A percentile compares a stretch with the other conserved stretches of the same genome.
Conservation (phyloP, 2,888 invertebrate species). For the Podabrus alpinus region DNA sequence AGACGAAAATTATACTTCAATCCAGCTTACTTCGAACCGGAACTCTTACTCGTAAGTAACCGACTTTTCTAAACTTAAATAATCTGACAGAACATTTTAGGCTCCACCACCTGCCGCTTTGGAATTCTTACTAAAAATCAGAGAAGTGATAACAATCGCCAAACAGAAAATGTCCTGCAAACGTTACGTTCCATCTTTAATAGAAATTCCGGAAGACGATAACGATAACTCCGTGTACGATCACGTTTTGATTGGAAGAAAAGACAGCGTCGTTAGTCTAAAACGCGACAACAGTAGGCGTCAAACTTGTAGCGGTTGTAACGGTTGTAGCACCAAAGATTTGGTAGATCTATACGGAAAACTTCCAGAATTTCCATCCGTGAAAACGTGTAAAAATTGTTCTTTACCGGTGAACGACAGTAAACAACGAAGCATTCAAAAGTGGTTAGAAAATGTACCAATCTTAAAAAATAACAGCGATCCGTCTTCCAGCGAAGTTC, state of each 20-base stretch:
- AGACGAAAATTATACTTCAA: constrained; percentile 85
- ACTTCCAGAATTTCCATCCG: constrained; percentile 56
- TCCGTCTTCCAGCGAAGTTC: constrained; percentile 6
- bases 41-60: constrained; percentile 74
- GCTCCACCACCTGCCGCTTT: constrained; percentile 89
- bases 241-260: constrained; percentile 54
- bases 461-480: constrained; percentile 39
- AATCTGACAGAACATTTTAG: constrained; percentile 53
- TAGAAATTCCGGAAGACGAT: constrained; percentile 83
- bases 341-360: constrained; percentile 47
- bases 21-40: constrained; percentile 89
- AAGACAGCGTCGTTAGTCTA: constrained; percentile 62
- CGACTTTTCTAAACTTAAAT: neutral
- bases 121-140: constrained; percentile 85
- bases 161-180: constrained; percentile 86
- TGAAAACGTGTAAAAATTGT: constrained; percentile 61
- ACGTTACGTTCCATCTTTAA: constrained; percentile 76
- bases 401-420: constrained; percentile 63
- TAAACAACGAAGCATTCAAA: constrained; percentile 73
- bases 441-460: constrained; percentile 78
- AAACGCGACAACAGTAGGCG: constrained; percentile 67
- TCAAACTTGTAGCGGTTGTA: constrained; percentile 66
- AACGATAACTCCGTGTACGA: constrained; percentile 59
- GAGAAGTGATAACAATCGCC: constrained; percentile 88
- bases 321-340: constrained; percentile 63